A percentile compares a stretch with the other conserved stretches of the same genome.
phyloP scores from a whole-genome alignment of 1,140 invertebrate species.

The Platorchestia sp. region DNA sequence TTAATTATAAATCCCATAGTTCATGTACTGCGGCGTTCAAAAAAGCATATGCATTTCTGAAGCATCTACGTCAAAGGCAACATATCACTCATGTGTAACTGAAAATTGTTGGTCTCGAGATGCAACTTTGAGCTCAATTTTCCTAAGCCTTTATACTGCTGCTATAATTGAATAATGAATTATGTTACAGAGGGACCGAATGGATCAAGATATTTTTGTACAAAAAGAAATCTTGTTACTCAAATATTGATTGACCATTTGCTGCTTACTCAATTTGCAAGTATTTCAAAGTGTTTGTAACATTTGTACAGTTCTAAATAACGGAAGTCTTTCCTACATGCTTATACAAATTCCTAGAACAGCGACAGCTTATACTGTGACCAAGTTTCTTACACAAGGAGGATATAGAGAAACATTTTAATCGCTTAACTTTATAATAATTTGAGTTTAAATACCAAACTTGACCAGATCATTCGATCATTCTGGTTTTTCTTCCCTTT shows the following conservation, averaged over 20 bases:
- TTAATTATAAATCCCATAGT: not conserved
- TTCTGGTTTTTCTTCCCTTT: no score
- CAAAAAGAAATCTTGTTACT: not conserved
- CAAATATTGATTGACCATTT: not conserved
- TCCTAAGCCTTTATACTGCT: not conserved
- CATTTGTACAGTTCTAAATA: not conserved
- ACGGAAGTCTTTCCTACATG: not conserved
- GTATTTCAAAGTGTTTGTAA: not conserved
- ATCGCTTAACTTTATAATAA: not conserved
- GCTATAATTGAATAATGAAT: not conserved
- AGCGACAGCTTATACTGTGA: not conserved
- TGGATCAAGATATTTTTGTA: not conserved
- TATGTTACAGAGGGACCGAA: not conserved
- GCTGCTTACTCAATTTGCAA: not conserved
- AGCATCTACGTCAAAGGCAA: not conserved
- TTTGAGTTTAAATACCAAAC: not conserved
- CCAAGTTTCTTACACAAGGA: not conserved
- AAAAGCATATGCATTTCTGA: not conserved
- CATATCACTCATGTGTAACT: not conserved
- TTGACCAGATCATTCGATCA: not conserved
- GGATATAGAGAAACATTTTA: not conserved
- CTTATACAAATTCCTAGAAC: not conserved
- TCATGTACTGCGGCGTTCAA: not conserved
- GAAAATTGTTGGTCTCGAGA: not conserved
- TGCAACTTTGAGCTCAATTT: not conserved